phyloP scores from a whole-genome alignment of 2,888 invertebrate genomes.

The Ariolimax columbianus region DNA sequence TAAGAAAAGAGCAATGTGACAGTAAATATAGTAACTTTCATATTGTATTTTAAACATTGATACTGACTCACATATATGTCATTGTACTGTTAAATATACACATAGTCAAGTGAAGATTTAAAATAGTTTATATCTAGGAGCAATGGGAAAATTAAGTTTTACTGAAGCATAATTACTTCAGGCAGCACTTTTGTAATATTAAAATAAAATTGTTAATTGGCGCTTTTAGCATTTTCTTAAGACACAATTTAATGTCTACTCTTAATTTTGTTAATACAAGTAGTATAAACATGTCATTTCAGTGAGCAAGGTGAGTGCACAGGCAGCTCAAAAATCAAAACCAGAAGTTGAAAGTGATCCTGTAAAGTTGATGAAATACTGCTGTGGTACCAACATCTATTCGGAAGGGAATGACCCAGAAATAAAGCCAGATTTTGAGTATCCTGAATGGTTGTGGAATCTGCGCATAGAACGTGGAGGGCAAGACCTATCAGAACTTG shows the following conservation, averaged over 20 bases:
- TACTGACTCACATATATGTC: too few species aligned
- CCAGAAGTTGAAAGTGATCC: conserved; percentile 88
- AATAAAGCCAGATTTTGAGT: conserved; percentile 87
- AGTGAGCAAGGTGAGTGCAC: conserved; percentile 54
- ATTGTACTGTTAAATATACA: too few species aligned
- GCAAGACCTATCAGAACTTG: conserved; percentile 85
- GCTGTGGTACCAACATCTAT: conserved; percentile 91
- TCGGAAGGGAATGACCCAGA: conserved; percentile 87
- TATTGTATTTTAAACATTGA: too few species aligned
- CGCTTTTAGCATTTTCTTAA: neutral
- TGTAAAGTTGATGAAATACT: conserved; percentile 85
- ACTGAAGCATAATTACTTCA: neutral
- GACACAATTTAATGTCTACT: too few species aligned
- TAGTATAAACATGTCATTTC: conserved; percentile 13
- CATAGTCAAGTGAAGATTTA: too few species aligned
- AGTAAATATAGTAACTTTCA: too few species aligned
- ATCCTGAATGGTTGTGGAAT: conserved; percentile 95
- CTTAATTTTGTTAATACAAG: neutral
- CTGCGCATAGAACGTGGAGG: conserved; percentile 83
- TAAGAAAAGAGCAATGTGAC: too few species aligned
- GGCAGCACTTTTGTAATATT: neutral
- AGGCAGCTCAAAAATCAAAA: conserved; percentile 57
- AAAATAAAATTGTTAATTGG: neutral
- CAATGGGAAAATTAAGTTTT: neutral
- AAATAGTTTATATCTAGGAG: too few species aligned